Base-by-base conservation (phyloP, 1,140 invertebrate genomes). In the Brachystomella parvula region DNA sequence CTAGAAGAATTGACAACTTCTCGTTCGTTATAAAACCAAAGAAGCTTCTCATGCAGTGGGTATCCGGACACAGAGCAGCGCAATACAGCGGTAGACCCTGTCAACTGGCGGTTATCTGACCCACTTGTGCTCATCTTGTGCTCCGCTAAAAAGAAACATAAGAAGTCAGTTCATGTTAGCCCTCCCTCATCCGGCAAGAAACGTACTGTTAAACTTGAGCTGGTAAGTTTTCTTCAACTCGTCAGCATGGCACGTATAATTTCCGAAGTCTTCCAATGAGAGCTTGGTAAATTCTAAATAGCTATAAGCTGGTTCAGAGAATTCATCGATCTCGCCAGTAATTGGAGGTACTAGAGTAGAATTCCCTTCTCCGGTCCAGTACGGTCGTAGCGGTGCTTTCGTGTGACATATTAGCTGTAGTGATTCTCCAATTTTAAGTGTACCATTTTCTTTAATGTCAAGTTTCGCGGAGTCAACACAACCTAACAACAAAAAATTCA, bases 51-150 rank as follows among this genome's bases (percentile, higher is more conserved):
- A 3, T 64, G 53, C 17, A 69, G 26, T 6, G 73, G 73, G 47
- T 65, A 72, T 21, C 71, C 73, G 6, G 31, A 62, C 6, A 71
- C 69, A 53, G 65, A 65, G 53, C 73, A 74, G 15, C 30, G 61
- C 39, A 74, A 62, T 9, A n/a, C n/a, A 9, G n/a, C 39, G 39
- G 9, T 9, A 44, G 39, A 44, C n/a, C 39, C 39, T n/a, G 9
- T n/a, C 39, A 12, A 30, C 31, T 63, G 31, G 35, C 29, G 19
- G 47, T 24, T 2, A 24, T 21, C 58, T 19, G 32, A 26, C 33
- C 26, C 21, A 2, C 39, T 65, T 15, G 47, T 35, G 26, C 44
- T 66, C 35, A 64, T 60, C 31, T 57, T 35, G 12, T 62, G 67
- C 17, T 61, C 31, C 9, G 65, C 67, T 68, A 39, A 17, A 61